These are phyloP conservation scores for Hydra vulgaris DNA, from an alignment of 30 jellyfish, hydroid and myxozoan genomes.

Conservation along the genomic window DNA sequence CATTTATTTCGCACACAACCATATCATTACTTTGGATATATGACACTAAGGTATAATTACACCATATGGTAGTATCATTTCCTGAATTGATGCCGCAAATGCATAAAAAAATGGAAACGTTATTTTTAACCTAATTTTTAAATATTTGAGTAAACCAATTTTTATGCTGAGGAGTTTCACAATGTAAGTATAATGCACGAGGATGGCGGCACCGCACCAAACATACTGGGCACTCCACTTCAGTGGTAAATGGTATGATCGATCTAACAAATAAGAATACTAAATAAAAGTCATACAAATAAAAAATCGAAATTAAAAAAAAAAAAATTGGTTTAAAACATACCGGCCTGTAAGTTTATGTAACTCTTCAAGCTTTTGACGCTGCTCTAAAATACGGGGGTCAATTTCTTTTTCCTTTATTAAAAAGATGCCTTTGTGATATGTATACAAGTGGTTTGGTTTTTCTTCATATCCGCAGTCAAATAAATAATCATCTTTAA, in stretches of 20 bases:
- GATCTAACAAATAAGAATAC: conserved; percentile 44
- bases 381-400: neutral
- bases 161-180: conserved; percentile 44
- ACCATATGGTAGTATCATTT: neutral
- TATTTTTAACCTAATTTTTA: neutral
- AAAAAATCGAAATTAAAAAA: neutral
- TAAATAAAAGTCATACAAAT: neutral
- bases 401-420: conserved; percentile 8
- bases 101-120: no score
- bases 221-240: conserved; percentile 74
- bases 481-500: conserved; percentile 19
- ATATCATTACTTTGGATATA: no score
- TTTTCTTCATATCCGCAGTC: conserved; percentile 43
- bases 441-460: conserved; percentile 40
- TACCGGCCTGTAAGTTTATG: conserved; percentile 72
- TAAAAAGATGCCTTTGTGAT: conserved; percentile 63
- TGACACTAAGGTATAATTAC: no score
- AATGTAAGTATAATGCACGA: conserved; percentile 50
- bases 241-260: conserved; percentile 23
- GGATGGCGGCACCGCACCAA: conserved; percentile 83
- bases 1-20: no score
- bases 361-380: conserved; percentile 27
- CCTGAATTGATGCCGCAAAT: neutral
- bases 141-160: conserved; percentile 29
- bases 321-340: neutral